These are phyloP conservation scores for Labeo calbasu DNA, from an alignment of 2,797 vertebrate species.

Conservation along the genomic window DNA sequence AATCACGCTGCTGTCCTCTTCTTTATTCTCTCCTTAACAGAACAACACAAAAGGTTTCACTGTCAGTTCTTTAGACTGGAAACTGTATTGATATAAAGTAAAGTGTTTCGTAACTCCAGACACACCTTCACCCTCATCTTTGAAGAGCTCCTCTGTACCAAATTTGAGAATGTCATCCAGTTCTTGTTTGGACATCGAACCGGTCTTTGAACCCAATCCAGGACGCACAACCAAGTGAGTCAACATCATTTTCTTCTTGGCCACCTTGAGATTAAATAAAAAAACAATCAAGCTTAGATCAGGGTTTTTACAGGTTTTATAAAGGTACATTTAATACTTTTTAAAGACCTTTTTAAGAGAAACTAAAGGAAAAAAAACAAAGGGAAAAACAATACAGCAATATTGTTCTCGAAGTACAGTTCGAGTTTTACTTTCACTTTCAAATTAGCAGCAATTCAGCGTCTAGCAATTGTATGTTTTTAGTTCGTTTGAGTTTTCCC, in stretches of 20 bases:
- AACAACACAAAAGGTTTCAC: not conserved
- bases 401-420: too few species aligned
- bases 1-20: slow-evolving; percentile 96
- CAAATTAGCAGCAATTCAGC: too few species aligned
- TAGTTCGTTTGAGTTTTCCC: too few species aligned
- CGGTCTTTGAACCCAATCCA: slow-evolving; percentile 95
- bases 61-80: not conserved
- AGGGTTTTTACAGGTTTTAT: too few species aligned
- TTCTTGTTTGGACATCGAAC: slow-evolving; percentile 98
- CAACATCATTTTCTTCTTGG: slow-evolving; percentile 99
- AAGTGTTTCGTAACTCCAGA: not conserved
- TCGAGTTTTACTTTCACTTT: too few species aligned
- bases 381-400: too few species aligned
- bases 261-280: slow-evolving; percentile 76
- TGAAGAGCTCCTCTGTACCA: slow-evolving; percentile 94
- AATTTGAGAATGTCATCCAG: slow-evolving; percentile 98
- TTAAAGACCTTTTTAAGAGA: too few species aligned
- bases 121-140: slow-evolving; percentile 80
- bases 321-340: too few species aligned
- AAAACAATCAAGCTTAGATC: too few species aligned
- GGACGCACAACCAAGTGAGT: slow-evolving; percentile 96
- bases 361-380: too few species aligned
- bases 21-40: slow-evolving; percentile 87
- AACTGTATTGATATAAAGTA: not conserved
- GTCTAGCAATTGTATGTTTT: too few species aligned